A percentile compares a stretch with the other conserved stretches of the same genome.
Conservation (phyloP, 2,113 vertebrate species). For the Chlorocebus sabaeus region DNA sequence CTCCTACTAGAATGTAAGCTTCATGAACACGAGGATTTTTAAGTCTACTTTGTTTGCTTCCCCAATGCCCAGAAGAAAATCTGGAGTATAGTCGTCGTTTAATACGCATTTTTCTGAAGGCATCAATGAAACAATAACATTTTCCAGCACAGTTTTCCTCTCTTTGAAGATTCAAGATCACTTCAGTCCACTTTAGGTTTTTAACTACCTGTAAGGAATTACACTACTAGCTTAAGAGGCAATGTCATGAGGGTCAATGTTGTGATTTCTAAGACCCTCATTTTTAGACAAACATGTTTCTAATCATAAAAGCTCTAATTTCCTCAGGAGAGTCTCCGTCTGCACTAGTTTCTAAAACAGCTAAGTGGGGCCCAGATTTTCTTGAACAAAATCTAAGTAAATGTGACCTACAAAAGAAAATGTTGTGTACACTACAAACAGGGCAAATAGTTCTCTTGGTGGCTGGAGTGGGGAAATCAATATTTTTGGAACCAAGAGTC, state of each 20-base stretch:
- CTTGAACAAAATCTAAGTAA: conserved; percentile 16
- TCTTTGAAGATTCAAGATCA: neutral
- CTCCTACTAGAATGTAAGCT: neutral
- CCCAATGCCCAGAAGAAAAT: neutral
- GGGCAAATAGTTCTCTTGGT: neutral
- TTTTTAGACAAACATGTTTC: neutral
- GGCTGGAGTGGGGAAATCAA: neutral
- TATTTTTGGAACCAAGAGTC: conserved; percentile 12
- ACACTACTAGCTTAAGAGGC: neutral
- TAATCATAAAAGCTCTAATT: conserved; percentile 25
- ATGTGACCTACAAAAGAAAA: conserved; percentile 29
- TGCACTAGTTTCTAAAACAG: conserved; percentile 16
- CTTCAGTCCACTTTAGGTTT: neutral
- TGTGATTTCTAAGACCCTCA: conserved; percentile 4
- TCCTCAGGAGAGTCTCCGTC: neutral
- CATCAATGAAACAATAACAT: neutral
- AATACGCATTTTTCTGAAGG: neutral
- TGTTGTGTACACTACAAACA: neutral
- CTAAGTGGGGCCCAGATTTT: neutral
- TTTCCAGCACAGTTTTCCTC: neutral
- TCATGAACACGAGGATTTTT: conserved; percentile 9
- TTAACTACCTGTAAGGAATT: conserved; percentile 5
- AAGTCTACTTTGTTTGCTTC: neutral
- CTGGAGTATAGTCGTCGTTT: neutral
- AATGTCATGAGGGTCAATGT: neutral